Conservation (phyloP, 1,140 invertebrate genomes). For the Diabrotica virgifera region DNA sequence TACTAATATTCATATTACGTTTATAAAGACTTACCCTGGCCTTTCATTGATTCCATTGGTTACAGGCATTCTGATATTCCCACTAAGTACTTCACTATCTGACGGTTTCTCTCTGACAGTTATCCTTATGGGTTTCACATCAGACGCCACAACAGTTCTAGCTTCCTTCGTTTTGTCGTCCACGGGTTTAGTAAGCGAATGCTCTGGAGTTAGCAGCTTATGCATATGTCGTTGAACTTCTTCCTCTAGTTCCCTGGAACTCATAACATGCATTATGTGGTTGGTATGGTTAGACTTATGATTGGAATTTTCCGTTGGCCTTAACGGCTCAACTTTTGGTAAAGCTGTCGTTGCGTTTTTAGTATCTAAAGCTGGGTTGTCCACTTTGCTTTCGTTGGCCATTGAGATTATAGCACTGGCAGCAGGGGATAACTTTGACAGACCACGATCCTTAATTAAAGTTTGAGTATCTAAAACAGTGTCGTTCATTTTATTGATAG, state of each 20-base stretch:
- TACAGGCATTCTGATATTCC: constrained; percentile 40
- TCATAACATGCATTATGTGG: constrained; percentile 31
- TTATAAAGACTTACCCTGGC: constrained; percentile 37
- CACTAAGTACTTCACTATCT: constrained; percentile 46
- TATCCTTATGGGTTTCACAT: constrained; percentile 46
- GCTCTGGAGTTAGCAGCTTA: constrained; percentile 33
- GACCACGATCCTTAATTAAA: constrained; percentile 41
- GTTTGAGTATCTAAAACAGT: constrained; percentile 46
- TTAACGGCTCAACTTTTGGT: constrained; percentile 23
- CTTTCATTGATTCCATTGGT: constrained; percentile 43
- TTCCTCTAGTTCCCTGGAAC: constrained; percentile 29
- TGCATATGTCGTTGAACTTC: constrained; percentile 39
- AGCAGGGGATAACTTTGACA: constrained; percentile 37
- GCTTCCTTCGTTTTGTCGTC: constrained; percentile 37
- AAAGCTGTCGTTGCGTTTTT: constrained; percentile 28
- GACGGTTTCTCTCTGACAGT: constrained; percentile 44
- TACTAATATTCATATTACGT: background rate
- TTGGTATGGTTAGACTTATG: constrained; percentile 29
- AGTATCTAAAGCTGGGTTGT: constrained; percentile 24
- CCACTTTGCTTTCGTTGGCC: constrained; percentile 24
- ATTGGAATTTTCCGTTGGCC: constrained; percentile 20
- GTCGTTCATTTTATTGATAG: constrained; percentile 48
- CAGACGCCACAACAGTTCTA: constrained; percentile 39
- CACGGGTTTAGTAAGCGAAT: constrained; percentile 31
- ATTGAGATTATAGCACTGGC: constrained; percentile 33